A percentile compares a stretch with the other conserved stretches of the same genome.
These are phyloP conservation scores for Ophion obscuratus DNA, from an alignment of 2,888 invertebrate species.

Conservation along the genomic window DNA sequence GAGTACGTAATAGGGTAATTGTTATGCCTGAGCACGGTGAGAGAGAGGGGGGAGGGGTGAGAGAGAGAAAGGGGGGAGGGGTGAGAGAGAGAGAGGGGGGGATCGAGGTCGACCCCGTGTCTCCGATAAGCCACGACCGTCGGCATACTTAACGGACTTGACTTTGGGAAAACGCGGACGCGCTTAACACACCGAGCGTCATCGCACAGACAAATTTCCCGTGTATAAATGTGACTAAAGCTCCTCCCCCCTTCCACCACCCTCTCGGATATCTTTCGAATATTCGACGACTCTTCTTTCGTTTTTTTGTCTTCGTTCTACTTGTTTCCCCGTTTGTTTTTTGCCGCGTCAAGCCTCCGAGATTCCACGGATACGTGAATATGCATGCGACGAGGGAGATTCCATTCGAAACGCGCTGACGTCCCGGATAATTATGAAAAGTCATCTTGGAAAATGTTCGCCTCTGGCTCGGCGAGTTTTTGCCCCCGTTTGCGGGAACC, in stretches of 20 bases:
- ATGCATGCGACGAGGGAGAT: neutral
- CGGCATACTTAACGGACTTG: constrained; percentile 82
- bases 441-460: too few relatives aligned
- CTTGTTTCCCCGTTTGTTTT: neutral
- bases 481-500: too few relatives aligned
- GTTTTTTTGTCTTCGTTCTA: neutral
- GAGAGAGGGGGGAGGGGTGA: too few relatives aligned
- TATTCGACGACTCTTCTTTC: too few relatives aligned
- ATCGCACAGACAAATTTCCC: neutral
- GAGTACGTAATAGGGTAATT: constrained; percentile 82
- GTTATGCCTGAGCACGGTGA: constrained; percentile 82
- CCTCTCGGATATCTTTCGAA: too few relatives aligned
- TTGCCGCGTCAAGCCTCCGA: neutral
- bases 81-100: constrained; percentile 72
- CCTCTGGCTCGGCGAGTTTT: too few relatives aligned
- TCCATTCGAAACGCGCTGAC: too few relatives aligned
- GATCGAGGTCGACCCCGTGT: constrained; percentile 80
- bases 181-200: constrained; percentile 39
- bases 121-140: constrained; percentile 83
- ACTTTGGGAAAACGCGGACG: constrained; percentile 74
- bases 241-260: neutral
- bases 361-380: neutral
- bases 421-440: too few relatives aligned
- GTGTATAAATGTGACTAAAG: neutral
- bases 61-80: too few relatives aligned